Base-by-base conservation (phyloP, 2,888 invertebrate genomes). In the Papilio demoleus region DNA sequence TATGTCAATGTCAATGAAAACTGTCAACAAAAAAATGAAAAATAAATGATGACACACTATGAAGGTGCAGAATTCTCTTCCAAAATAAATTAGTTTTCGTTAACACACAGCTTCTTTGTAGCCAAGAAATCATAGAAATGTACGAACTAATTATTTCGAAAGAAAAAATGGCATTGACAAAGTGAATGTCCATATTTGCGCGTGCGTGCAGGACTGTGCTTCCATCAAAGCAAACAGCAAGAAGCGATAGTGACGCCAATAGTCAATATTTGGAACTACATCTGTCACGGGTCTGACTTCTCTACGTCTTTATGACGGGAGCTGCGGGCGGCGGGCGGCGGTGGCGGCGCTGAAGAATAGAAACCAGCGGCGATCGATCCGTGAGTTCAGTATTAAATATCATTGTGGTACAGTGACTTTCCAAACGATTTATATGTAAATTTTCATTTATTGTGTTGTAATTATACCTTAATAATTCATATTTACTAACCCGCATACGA, bases 321-420 rank as follows among this genome's bases (percentile, higher is more conserved):
- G 53, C 17, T 56, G 53, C 53, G 53, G 53, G 53, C 53, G 31
- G 53, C 53, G 53, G 53, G 53, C 31, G 53, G 53, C 31, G 53
- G 53, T 6, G 53, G 53, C 17, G 31, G 31, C 53, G 31, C 53
- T 53, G 4, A 53, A 53, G 53, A 53, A 53, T 31, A 53, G 53
- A 31, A 53, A 53, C 53, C 31, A n/a, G 53, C 31, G 31, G 53
- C 53, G 53, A 53, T 53, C 53, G 53, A 53, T 53, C 53, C 53
- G 53, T 53, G 53, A 53, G 53, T 53, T 53, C 53, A 31, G 53
- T 53, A 53, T 53, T 53, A 53, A 53, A 53, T 31, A 53, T 53
- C 53, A 31, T 53, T 53, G 53, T 53, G 53, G 53, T 56, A 56
- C 17, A 31, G 53, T 56, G 53, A 31, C n/a, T 31, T 56, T 56